phyloP scores from a whole-genome alignment of 2,888 invertebrate species.

The Nemotelus pantherinus region DNA sequence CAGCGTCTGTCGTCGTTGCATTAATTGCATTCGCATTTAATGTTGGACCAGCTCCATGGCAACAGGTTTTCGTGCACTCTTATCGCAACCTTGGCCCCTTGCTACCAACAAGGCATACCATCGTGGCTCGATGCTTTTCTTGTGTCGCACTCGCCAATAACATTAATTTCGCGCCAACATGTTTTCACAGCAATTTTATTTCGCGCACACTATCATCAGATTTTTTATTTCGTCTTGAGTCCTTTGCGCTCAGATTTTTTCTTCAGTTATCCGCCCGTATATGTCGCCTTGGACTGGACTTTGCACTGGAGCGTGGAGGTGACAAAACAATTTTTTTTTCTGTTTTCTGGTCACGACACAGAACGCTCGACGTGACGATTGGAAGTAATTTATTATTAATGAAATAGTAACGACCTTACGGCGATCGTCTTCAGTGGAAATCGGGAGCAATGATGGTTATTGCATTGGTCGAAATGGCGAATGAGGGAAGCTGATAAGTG shows the following conservation, averaged over 20 bases:
- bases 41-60: background rate
- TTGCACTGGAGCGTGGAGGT: background rate
- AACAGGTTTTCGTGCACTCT: slow-evolving; percentile 26
- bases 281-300: no score
- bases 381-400: slow-evolving; percentile 19
- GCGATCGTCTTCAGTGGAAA: background rate
- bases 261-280: background rate
- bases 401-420: background rate
- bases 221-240: background rate
- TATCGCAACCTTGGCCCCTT: background rate
- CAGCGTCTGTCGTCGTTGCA: no score
- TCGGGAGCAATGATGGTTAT: background rate
- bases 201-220: slow-evolving; percentile 13
- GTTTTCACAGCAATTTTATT: slow-evolving; percentile 36
- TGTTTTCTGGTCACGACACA: background rate
- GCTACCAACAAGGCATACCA: background rate
- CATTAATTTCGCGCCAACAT: slow-evolving; percentile 47
- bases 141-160: slow-evolving; percentile 42
- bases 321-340: slow-evolving; percentile 8
- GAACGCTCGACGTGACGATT: background rate
- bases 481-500: background rate
- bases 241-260: background rate
- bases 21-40: no score
- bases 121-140: slow-evolving; percentile 17
- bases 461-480: background rate